Base-by-base conservation (phyloP, 2,797 vertebrate genomes). In the Amniataba percoides region DNA sequence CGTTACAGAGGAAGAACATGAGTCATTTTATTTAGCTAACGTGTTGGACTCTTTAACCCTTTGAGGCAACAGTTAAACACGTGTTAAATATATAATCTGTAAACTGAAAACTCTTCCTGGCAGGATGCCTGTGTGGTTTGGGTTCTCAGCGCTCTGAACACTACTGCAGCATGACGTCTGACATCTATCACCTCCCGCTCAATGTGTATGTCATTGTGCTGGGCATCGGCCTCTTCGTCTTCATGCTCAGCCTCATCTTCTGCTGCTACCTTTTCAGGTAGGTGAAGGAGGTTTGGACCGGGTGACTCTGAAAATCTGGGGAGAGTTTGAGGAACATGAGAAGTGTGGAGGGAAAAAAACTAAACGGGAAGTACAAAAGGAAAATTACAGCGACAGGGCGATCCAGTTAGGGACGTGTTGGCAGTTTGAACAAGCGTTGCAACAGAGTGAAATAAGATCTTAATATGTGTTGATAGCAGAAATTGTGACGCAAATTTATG, bases 211-310 rank as follows among this genome's bases (percentile, higher is more conserved):
- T 96, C 88, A 95, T 96, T 64, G 94, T 96, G 65, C 89, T 96
- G 94, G 96, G 96, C 91, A 95, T 96, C 11, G 96, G 95, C 85
- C 93, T 96, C 76, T 96, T 96, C 67, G 94, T 96, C 90, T 95
- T 96, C 85, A 95, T 96, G 94, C 94, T 96, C 88, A 96, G 96
- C 89, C 95, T 96, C 87, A 95, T 96, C 86, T 96, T 96, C 93
- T 96, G 96, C 94, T 96, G 96, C 91, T 96, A 96, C 91, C 92
- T 96, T 68, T 96, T 96, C 94, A 96, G 96, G 96, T 96, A 84
- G 59, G 86, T 75, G 4, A 27, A 57, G 19, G 21, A 10, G 11
- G 43, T 60, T 23, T 19, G n/a, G 39, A 3, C 36, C 31, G 25
- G n/a, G 34, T 21, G 45, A 48, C 21, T 52, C 48, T 58, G 60